Evolutionary conservation across 2,888 invertebrate genomes (phyloP), one percentile per base, ranked within the genome.

Genomic region (Hetaerina titia): DNA sequence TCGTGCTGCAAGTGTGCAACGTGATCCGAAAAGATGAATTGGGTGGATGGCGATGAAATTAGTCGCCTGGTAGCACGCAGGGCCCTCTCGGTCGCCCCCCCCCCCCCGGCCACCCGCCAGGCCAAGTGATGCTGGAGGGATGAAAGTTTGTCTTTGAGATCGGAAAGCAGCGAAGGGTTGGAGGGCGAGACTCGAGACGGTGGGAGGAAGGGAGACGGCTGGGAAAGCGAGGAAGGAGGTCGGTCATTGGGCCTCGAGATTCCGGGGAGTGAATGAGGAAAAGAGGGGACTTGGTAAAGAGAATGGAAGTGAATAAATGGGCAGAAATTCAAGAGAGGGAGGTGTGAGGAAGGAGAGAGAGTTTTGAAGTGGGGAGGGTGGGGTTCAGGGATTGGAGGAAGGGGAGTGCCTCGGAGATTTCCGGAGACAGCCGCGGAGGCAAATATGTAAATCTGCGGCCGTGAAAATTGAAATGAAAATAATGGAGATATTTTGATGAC

Each of bases 401-500:
- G 22, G 57, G 7, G n/a, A 11, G 56, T 22, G 89, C n/a, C 22
- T 8, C 9, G 63, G 60, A 31, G 60, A 13, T 13, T n/a, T 15
- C 60, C 17, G 60, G 60, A 45, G 45, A 45, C 45, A 45, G 45
- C 45, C 45, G 45, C 45, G 45, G 45, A 45, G 45, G 45, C 45
- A 45, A 9, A 69, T 69, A 69, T 69, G 69, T 69, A 63, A 63
- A 25, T 31, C 19, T 90, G 25, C 25, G n/a, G 60, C 15, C 60
- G 17, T 63, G 60, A n/a, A 90, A 90, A 63, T 90, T 64, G 7
- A 64, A 19, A 90, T 60, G 58, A 60, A 63, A 90, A 90, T 31
- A 31, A 25, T 60, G 63, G 25, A 60, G 90, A 60, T 31, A 90
- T 31, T 90, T 90, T 63, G 31, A 90, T 25, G 60, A 11, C 31